phyloP scores from a whole-genome alignment of 2,113 vertebrate genomes.

The Beaufortia kweichowensis region DNA sequence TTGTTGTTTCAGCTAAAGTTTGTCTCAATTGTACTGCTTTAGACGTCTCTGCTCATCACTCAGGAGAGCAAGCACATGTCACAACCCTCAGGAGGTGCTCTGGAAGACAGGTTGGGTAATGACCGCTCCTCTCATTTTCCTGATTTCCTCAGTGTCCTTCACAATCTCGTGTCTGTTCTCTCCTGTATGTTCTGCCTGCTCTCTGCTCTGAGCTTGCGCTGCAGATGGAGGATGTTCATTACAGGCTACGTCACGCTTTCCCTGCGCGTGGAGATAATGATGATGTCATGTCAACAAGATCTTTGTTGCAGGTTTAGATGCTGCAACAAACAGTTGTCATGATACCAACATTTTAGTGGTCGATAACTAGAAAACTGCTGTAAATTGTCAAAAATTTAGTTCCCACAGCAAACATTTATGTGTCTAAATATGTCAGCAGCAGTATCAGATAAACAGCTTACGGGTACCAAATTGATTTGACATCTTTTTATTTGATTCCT shows the following conservation, averaged over 20 bases:
- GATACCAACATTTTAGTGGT: too few relatives aligned
- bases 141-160: slow-evolving; percentile 39
- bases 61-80: slow-evolving; percentile 9
- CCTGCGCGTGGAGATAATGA: slow-evolving; percentile 20
- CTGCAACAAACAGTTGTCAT: too few relatives aligned
- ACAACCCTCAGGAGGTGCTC: slow-evolving; percentile 10
- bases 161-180: neutral
- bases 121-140: slow-evolving; percentile 19
- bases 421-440: too few relatives aligned
- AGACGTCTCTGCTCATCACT: neutral
- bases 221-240: slow-evolving; percentile 32
- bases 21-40: neutral
- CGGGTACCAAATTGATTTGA: too few relatives aligned
- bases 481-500: too few relatives aligned
- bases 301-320: too few relatives aligned
- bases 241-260: slow-evolving; percentile 11
- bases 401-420: too few relatives aligned
- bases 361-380: too few relatives aligned
- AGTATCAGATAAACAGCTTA: too few relatives aligned
- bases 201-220: slow-evolving; percentile 14
- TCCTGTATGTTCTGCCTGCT: slow-evolving; percentile 23
- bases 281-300: slow-evolving; percentile 15
- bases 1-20: neutral
- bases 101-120: slow-evolving; percentile 28
- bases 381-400: too few relatives aligned